phyloP scores from a whole-genome alignment of 2,888 invertebrate genomes.

The Volucella bombylans region DNA sequence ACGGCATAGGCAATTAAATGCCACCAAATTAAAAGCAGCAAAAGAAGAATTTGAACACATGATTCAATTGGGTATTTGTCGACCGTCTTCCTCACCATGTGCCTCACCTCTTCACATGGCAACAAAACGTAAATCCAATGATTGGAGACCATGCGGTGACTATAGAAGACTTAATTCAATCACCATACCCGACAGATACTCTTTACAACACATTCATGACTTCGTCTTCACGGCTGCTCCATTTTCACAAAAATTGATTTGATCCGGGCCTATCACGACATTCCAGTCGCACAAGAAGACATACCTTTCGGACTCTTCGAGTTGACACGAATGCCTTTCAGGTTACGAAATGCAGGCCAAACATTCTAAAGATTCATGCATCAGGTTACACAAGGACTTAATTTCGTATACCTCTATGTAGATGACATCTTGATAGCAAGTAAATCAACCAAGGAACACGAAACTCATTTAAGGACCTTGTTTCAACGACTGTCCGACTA shows the following conservation, averaged over 20 bases:
- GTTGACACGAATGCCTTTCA: constrained; percentile 77
- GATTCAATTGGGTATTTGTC: constrained; percentile 39
- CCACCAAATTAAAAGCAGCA: too few relatives aligned
- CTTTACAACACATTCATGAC: constrained; percentile 30
- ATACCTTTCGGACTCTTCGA: constrained; percentile 78
- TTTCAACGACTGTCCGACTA: too few relatives aligned
- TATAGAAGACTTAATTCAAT: constrained; percentile 22
- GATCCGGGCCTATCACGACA: constrained; percentile 22
- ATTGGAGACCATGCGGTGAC: constrained; percentile 42
- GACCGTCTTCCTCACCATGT: constrained; percentile 35
- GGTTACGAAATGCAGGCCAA: constrained; percentile 71
- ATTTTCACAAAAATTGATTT: constrained; percentile 32
- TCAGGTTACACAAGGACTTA: constrained; percentile 67
- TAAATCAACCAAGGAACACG: too few relatives aligned
- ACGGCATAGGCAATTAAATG: too few relatives aligned
- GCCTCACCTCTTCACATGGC: constrained; percentile 32
- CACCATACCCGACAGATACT: constrained; percentile 34
- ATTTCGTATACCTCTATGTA: too few relatives aligned
- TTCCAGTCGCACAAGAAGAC: constrained; percentile 22
- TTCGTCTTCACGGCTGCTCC: constrained; percentile 2
- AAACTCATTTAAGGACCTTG: too few relatives aligned
- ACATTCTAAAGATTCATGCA: constrained; percentile 43
- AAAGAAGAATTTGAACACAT: neutral
- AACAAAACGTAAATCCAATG: constrained; percentile 3
- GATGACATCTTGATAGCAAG: too few relatives aligned